phyloP scores from a whole-genome alignment of 1,140 invertebrate species.

The Zaprionus nigranus region DNA sequence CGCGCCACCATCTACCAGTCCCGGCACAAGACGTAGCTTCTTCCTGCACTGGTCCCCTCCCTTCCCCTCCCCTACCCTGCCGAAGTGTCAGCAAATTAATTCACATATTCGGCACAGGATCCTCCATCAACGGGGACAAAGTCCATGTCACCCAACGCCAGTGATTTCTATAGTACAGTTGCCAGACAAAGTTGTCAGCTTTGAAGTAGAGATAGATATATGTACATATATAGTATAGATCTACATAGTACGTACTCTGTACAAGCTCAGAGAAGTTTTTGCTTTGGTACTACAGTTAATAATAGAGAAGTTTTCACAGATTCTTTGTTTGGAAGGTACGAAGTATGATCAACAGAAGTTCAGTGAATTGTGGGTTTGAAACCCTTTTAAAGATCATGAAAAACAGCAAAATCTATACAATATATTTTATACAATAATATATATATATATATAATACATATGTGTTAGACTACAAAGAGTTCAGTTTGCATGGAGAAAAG shows the following conservation, averaged over 20 bases:
- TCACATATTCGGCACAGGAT: constrained; percentile 48
- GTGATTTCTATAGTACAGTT: constrained; percentile 1
- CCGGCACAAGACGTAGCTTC: background rate
- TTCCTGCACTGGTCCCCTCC: background rate
- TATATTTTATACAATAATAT: too few relatives aligned
- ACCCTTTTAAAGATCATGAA: too few relatives aligned
- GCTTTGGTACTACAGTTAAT: too few relatives aligned
- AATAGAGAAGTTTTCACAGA: too few relatives aligned
- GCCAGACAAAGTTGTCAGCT: too few relatives aligned
- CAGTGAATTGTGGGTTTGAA: fast-evolving
- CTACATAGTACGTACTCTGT: background rate
- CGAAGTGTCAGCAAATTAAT: constrained; percentile 57
- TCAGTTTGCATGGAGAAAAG: too few relatives aligned
- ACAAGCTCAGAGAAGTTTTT: background rate
- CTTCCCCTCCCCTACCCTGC: background rate
- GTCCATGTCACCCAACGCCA: background rate
- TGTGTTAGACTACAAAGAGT: too few relatives aligned
- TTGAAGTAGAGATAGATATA: too few relatives aligned
- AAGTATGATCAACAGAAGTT: too few relatives aligned
- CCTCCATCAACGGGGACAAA: constrained; percentile 27
- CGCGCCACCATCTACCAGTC: background rate
- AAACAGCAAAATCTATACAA: too few relatives aligned
- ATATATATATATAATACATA: too few relatives aligned
- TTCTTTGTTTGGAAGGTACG: too few relatives aligned
- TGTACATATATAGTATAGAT: background rate